phyloP scores from a whole-genome alignment of 2,113 vertebrate species.

The Rousettus leschenaultii region DNA sequence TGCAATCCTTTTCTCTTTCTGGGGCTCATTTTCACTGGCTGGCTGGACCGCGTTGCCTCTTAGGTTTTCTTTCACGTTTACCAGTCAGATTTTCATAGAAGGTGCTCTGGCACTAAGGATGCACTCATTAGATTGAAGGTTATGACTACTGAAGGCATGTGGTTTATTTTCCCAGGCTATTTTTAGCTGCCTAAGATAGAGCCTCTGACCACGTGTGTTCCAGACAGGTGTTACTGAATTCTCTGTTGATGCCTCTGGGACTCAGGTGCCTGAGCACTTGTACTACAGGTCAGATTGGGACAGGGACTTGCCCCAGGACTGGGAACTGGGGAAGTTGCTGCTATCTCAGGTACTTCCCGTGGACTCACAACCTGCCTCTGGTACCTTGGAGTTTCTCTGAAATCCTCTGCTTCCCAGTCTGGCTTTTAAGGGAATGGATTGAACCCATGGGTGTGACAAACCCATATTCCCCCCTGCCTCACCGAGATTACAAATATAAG shows the following conservation, averaged over 20 bases:
- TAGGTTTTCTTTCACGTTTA: conserved; percentile 39
- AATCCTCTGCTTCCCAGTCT: neutral
- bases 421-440: conserved; percentile 19
- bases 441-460: neutral
- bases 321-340: neutral
- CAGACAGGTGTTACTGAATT: neutral
- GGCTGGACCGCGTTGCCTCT: neutral
- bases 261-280: neutral
- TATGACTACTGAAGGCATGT: neutral
- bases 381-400: neutral
- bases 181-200: conserved; percentile 40
- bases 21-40: neutral
- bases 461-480: neutral
- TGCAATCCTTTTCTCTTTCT: neutral
- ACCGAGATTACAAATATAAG: neutral
- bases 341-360: neutral
- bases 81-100: conserved; percentile 37
- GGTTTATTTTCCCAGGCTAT: conserved; percentile 41
- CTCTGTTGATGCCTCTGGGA: neutral
- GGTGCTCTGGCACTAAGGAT: conserved; percentile 19
- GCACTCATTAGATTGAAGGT: neutral
- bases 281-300: neutral
- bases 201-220: neutral
- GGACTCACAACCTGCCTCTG: neutral
- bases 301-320: neutral